A percentile compares a stretch with the other conserved stretches of the same genome.
phyloP scores from a whole-genome alignment of 1,140 invertebrate genomes.

The Drosophila dunni region DNA sequence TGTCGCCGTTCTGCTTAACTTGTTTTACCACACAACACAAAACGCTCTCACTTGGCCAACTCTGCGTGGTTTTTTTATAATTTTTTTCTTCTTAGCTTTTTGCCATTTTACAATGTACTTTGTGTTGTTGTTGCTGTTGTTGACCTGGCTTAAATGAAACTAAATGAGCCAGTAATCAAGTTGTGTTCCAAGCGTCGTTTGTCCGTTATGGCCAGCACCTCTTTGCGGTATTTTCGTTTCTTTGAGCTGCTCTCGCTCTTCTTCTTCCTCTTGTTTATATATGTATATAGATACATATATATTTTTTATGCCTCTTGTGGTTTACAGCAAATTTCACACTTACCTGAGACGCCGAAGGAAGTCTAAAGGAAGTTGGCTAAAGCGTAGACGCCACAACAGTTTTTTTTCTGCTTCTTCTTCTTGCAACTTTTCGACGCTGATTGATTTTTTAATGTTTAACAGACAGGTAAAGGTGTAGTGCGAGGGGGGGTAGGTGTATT shows the following conservation, averaged over 20 bases:
- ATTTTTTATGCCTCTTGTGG: conserved; percentile 75
- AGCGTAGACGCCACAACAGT: conserved; percentile 61
- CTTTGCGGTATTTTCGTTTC: conserved; percentile 80
- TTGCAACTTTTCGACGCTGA: conserved; percentile 44
- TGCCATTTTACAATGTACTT: conserved; percentile 70
- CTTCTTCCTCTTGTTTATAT: neutral
- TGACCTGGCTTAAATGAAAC: conserved; percentile 79
- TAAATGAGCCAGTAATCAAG: conserved; percentile 82
- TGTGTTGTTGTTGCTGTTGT: conserved; percentile 38
- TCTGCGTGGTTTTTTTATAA: conserved; percentile 7
- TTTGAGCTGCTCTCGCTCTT: conserved; percentile 21
- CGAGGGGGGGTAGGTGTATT: neutral
- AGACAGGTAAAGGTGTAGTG: neutral
- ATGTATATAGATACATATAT: conserved; percentile 28
- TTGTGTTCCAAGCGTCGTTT: conserved; percentile 75
- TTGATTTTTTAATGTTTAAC: conserved; percentile 50
- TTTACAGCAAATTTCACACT: conserved; percentile 82
- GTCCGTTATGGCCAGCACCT: conserved; percentile 56
- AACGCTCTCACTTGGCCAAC: conserved; percentile 75
- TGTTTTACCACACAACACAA: conserved; percentile 70
- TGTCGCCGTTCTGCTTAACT: conserved; percentile 75
- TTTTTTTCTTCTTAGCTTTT: conserved; percentile 34
- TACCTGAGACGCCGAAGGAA: conserved; percentile 42
- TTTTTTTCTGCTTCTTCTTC: conserved; percentile 24
- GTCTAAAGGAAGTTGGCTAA: conserved; percentile 39